A percentile compares a stretch with the other conserved stretches of the same genome.
These are phyloP conservation scores for Vireo griseus DNA, from an alignment of 2,797 vertebrate genomes.

Conservation along the genomic window DNA sequence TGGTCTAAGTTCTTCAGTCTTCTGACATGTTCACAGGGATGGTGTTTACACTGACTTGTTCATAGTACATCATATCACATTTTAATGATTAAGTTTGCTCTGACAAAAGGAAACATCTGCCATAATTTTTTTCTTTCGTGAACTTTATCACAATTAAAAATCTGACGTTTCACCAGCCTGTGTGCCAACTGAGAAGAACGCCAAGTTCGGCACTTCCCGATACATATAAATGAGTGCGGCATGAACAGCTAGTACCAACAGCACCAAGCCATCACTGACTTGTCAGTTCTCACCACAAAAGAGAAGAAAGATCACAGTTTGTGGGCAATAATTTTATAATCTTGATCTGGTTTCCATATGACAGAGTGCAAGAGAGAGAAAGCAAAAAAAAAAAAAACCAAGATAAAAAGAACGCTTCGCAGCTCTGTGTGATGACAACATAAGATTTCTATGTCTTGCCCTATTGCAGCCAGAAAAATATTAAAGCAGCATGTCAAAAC, in stretches of 20 bases:
- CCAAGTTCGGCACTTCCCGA: conserved; percentile 56
- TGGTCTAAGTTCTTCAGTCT: conserved; percentile 24
- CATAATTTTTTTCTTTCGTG: conserved; percentile 38
- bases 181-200: conserved; percentile 58
- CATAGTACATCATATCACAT: conserved; percentile 30
- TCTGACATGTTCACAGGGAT: conserved; percentile 28
- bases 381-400: neutral
- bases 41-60: conserved; percentile 43
- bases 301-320: conserved; percentile 60
- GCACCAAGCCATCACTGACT: conserved; percentile 54
- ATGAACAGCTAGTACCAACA: conserved; percentile 60
- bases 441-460: conserved; percentile 51
- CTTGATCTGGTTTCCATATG: conserved; percentile 65
- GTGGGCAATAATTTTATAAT: conserved; percentile 63
- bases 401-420: neutral
- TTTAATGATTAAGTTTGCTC: conserved; percentile 47
- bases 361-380: conserved; percentile 51
- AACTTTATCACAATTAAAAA: conserved; percentile 70
- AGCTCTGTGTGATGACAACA: conserved; percentile 48
- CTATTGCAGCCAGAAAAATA: conserved; percentile 54
- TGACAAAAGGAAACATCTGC: conserved; percentile 58
- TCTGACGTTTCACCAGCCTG: conserved; percentile 59
- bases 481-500: conserved; percentile 58
- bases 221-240: conserved; percentile 42
- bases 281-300: conserved; percentile 61